Evolutionary conservation across 2,797 vertebrate species (phyloP), one percentile per base, ranked within the genome.

Genomic region (Threskiornis aethiopicus): DNA sequence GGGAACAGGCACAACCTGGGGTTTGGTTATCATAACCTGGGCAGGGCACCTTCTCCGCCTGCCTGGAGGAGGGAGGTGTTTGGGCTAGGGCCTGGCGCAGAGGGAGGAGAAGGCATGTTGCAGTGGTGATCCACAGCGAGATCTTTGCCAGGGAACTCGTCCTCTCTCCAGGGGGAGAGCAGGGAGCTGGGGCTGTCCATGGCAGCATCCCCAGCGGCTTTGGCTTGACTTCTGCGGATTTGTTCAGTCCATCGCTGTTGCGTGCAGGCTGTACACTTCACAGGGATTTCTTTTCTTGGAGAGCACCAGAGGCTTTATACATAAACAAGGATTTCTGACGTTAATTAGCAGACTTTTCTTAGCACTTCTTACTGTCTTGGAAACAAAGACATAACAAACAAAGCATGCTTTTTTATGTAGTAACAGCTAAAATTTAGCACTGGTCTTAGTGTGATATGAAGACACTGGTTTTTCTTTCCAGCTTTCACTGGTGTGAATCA

Each of bases 1-100:
- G 26, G 46, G 29, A 92, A 26, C 1, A 1, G 0, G 0, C 18
- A 4, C 13, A 6, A 0, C 22, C 39, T 21, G 29, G 18, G 25
- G 18, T 35, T 88, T 22, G 11, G 11, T 29, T 85, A 29, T 33
- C 59, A 1, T 11, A 65, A 6, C 25, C 15, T 19, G 71, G 49
- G 54, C 37, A 21, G 42, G 59, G 25, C 49, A 71, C 22, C 39
- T 46, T 66, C 65, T 44, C 52, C 5, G 6, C 24, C 52, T 65
- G 49, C 79, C 47, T 41, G 39, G 11, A 73, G 59, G 2, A 14
- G 62, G 42, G 73, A 70, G 24, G 18, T 51, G 35, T 73, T 91
- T 42, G 89, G 77, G 61, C 49, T 78, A 65, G 59, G 66, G 4
- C 33, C 11, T 41, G 75, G 29, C 55, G 13, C 4, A 20, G 47